Base-by-base conservation (phyloP, 1,140 invertebrate genomes). In the Megalopta genalis region DNA sequence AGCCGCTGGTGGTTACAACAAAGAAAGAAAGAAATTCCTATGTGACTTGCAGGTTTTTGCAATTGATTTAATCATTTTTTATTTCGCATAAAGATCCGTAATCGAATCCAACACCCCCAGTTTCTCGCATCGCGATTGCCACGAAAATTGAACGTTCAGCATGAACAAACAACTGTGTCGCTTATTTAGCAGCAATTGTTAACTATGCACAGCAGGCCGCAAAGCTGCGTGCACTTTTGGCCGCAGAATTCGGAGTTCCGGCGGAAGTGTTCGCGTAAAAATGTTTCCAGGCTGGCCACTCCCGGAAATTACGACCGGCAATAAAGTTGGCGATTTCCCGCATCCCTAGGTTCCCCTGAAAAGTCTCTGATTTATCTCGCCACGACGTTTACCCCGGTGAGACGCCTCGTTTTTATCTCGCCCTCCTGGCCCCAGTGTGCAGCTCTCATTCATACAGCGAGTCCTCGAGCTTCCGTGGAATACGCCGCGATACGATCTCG, bases 281-380 rank as follows among this genome's bases (percentile, higher is more conserved):
- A n/a, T n/a, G 9, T 57, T 8, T 57, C 7, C 21, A 27, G 60
- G 32, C 23, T 14, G 12, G 21, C 64, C 67, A 82, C 80, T 81
- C 27, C 46, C 5, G 7, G 42, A 65, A 76, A 83, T 83, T 82
- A 68, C 37, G 16, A 18, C 25, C 2, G 49, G 37, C 46, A 27
- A 76, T 76, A 49, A 69, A 60, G 57, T 62, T 37, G 74, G 60
- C 74, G 66, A 46, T 78, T 66, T 27, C 23, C 27, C 42, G 21
- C 5, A 10, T 23, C n/a, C 14, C 10, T 6, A 25, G 14, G 46
- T 60, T 42, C 42, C 27, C 54, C 27, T 23, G 37, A 23, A 49
- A 73, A 84, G 73, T 72, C 69, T 79, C 25, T 68, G 80, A 82
- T 68, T 83, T 72, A 83, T 84, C 54, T 80, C 54, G 9, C 66